Base-by-base conservation (phyloP, 2,797 vertebrate genomes). In the Alcedo quadribrachys region DNA sequence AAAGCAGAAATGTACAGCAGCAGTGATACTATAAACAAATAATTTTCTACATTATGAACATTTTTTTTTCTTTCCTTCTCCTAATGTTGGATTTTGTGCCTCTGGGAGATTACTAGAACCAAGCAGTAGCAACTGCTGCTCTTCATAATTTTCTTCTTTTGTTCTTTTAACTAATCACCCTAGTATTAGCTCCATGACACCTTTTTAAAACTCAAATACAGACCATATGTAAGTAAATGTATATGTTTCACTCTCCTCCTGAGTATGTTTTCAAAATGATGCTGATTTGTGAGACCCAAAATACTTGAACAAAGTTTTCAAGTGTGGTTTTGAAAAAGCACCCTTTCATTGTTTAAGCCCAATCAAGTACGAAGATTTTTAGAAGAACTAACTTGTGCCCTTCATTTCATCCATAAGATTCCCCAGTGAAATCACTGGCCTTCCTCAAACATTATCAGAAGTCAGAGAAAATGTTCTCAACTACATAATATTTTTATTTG, bases 261-360 rank as follows among this genome's bases (percentile, higher is more conserved):
- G 83, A 94, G 83, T 81, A 42, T 57, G 40, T 83, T 93, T 81
- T 87, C 67, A 66, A 76, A 57, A 51, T 21, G 0, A 15, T 11
- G 15, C 50, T 25, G 37, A 71, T 86, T 93, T 83, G 12, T 62
- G 58, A 94, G 55, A 60, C 63, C 33, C 15, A 19, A 85, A 14
- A 58, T 51, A 43, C 30, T 75, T 35, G 11, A 69, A 80, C 73
- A 3, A 89, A 93, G 11, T 78, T 94, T 90, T 61, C 58, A 73
- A 71, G 40, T 4, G 4, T 8, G 6, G 19, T 91, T 96, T 89
- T 71, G 66, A 77, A 50, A 90, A 96, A 94, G 94, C 93, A 94
- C 92, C 94, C 90, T 94, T 75, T 83, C 60, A 90, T 94, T 95
- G 92, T 94, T 96, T 94, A 93, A 95, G 94, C 93, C 94, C 86